Evolutionary conservation across 1,140 invertebrate genomes (phyloP).

Genomic region (Danaus plexippus): DNA sequence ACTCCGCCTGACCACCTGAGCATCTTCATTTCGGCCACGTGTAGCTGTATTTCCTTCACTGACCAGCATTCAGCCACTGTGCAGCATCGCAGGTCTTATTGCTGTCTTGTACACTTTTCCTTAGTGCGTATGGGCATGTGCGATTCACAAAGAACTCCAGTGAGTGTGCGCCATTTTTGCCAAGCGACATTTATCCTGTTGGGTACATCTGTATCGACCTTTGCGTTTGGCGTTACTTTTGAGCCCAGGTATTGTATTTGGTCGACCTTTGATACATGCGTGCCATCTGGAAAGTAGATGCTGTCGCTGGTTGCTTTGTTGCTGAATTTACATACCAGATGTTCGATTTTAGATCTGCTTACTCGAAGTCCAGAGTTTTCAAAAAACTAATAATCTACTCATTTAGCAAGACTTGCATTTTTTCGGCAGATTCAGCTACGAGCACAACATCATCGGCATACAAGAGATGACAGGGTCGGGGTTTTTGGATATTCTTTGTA

Average conservation of each 20-base stretch:
- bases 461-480: conserved; percentile 7
- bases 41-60: conserved; percentile 1
- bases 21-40: conserved; percentile 11
- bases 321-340: conserved; percentile 1
- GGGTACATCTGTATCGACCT: conserved; percentile 1
- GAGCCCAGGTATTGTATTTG: conserved; percentile 7
- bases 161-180: conserved; percentile 3
- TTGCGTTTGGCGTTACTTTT: background rate
- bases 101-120: conserved; percentile 9
- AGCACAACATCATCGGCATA: conserved; percentile 5
- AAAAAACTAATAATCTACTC: background rate
- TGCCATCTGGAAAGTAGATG: no score
- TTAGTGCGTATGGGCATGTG: conserved; percentile 7
- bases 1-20: conserved; percentile 7
- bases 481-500: conserved; percentile 4
- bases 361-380: conserved; percentile 1
- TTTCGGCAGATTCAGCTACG: background rate
- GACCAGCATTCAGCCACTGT: conserved; percentile 7
- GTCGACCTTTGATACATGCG: background rate
- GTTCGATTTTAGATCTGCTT: background rate
- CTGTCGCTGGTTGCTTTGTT: background rate
- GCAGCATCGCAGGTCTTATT: background rate
- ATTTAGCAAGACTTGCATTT: background rate
- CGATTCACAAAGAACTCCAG: conserved; percentile 2
- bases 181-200: conserved; percentile 1